Base-by-base conservation (phyloP, 1,140 invertebrate genomes). In the Ips typographus region DNA sequence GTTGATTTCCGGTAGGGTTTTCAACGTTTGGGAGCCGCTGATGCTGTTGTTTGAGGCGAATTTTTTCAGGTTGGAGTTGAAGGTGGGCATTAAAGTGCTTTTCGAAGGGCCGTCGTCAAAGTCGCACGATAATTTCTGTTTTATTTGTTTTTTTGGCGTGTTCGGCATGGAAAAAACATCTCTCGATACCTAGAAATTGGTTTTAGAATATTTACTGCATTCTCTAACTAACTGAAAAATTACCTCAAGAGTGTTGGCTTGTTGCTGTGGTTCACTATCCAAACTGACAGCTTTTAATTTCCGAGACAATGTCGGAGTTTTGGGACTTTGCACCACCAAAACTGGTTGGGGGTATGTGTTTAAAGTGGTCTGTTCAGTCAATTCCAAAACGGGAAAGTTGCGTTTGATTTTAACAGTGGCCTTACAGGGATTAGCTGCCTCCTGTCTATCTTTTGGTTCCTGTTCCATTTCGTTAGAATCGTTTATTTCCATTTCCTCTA, bases 1-100 rank as follows among this genome's bases (percentile, higher is more conserved):
- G 53, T 88, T 85, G 2, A 87, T 86, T 81, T 89, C 88, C 0
- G 87, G 88, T 44, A 89, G 73, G 0, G 88, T 88, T 77, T 89
- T 88, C 40, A 89, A 77, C 1, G 78, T 79, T 71, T 81, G 80
- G 0, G 78, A 79, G 6, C 80, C 78, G 41, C 76, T 77, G 56
- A 81, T 81, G 63, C 78, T 80, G n/a, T 72, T 76, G 65, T 81
- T 81, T 37, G 80, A 81, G 1, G 78, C 77, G 64, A 81, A 81
- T 57, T 78, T 76, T 61, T 77, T 77, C 41, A 81, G 71, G 65
- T 80, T 80, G 39, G 76, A 76, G 49, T 67, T 75, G 49, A 77
- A 76, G 67, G 52, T 73, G 3, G 74, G 73, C 1, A 72, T 56
- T 51, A 77, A 60, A 4, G 71, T 75, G 43, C 66, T 68, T 52